phyloP scores from a whole-genome alignment of 1,140 invertebrate genomes.

The Aphelinus certus region DNA sequence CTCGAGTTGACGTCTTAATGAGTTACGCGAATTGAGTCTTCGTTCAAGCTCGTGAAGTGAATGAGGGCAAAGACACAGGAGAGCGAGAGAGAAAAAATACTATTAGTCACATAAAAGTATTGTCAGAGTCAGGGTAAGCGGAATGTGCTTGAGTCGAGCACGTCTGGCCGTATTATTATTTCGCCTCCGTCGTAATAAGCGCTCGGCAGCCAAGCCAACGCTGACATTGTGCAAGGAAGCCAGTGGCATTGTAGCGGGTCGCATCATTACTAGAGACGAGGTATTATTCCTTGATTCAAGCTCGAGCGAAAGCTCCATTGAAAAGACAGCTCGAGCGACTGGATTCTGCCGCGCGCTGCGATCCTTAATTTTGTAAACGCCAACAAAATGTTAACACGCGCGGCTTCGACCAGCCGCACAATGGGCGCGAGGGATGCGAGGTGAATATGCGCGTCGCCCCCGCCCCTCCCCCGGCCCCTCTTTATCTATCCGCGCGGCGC shows the following conservation, averaged over 20 bases:
- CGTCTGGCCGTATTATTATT: background rate
- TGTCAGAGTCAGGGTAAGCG: background rate
- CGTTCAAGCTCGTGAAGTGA: background rate
- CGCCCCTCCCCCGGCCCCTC: no score
- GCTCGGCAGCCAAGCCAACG: no score
- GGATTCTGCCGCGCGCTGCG: background rate
- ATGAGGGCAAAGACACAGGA: background rate
- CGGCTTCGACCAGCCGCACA: background rate
- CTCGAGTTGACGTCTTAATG: slow-evolving; percentile 5
- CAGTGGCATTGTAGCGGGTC: background rate
- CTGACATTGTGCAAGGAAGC: no score
- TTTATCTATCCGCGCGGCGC: no score
- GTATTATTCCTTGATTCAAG: background rate
- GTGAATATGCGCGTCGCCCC: background rate
- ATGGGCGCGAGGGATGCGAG: background rate
- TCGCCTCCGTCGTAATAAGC: background rate
- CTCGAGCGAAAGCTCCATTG: background rate
- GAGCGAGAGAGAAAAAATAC: background rate
- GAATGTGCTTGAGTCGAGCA: background rate
- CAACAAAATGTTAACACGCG: background rate
- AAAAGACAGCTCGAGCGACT: no score
- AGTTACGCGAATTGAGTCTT: slow-evolving; percentile 5
- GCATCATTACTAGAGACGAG: background rate
- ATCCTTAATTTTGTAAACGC: slow-evolving; percentile 5
- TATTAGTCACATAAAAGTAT: slow-evolving; percentile 10